Conservation (phyloP, 2,113 vertebrate genomes). For the Micromys minutus region DNA sequence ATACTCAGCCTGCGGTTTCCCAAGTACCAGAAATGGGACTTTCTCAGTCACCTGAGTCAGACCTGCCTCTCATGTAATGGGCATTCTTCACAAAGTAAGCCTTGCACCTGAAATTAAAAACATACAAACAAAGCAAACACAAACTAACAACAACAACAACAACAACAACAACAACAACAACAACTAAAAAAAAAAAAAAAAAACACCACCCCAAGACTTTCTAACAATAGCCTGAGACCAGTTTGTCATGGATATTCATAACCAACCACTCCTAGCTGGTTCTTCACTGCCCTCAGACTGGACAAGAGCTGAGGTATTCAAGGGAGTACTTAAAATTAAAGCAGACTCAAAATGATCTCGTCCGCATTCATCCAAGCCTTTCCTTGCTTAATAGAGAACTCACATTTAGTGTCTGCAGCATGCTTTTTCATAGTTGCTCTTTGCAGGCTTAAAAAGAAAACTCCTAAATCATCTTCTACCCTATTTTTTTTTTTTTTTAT, state of each 20-base stretch:
- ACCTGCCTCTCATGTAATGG: neutral
- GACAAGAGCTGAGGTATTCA: neutral
- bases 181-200: no score
- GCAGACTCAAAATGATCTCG: neutral
- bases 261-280: neutral
- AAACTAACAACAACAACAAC: no score
- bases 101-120: neutral
- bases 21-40: neutral
- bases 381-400: neutral
- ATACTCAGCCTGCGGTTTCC: neutral
- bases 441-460: neutral
- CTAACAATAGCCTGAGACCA: neutral
- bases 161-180: no score
- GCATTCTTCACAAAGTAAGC: neutral
- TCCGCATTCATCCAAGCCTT: neutral
- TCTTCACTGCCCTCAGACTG: neutral
- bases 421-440: neutral
- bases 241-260: neutral
- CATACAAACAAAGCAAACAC: no score
- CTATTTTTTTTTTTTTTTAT: slow-evolving; percentile 41
- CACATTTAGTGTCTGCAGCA: neutral
- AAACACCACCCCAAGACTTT: neutral
- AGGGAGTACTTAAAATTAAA: neutral
- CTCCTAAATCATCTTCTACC: slow-evolving; percentile 40
- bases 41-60: neutral